Percentiles rank a stretch among this genome's conserved stretches.
Conservation (phyloP, 1,140 invertebrate genomes). For the Orius insidiosus region DNA sequence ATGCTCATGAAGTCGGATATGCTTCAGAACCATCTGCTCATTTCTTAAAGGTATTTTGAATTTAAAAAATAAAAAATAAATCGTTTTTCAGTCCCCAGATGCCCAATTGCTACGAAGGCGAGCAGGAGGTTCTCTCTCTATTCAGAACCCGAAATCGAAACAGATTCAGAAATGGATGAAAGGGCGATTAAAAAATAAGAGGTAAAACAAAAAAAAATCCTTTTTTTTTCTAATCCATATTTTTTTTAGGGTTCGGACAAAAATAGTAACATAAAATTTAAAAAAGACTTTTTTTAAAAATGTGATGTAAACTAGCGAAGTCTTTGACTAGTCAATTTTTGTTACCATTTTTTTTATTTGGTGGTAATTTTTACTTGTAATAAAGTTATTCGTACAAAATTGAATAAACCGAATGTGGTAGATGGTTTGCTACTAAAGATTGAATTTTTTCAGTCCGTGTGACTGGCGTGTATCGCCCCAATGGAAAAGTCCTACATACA, state of each 20-base stretch:
- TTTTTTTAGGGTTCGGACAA: too few species aligned
- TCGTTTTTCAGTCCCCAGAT: background rate
- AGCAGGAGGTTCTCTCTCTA: slow-evolving; percentile 32
- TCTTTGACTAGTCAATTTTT: too few species aligned
- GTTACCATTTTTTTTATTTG: too few species aligned
- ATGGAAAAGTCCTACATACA: slow-evolving; percentile 59
- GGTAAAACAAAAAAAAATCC: too few species aligned
- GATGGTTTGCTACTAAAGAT: slow-evolving; percentile 55
- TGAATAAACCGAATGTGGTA: slow-evolving; percentile 56
- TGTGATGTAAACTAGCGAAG: too few species aligned
- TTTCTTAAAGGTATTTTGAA: slow-evolving; percentile 30
- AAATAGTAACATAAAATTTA: too few species aligned
- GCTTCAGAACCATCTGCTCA: slow-evolving; percentile 59
- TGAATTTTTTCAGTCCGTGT: slow-evolving; percentile 55
- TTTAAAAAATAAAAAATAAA: background rate
- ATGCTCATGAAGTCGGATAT: slow-evolving; percentile 62
- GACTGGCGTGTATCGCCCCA: slow-evolving; percentile 60
- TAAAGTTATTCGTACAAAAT: slow-evolving; percentile 33
- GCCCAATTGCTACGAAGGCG: slow-evolving; percentile 12
- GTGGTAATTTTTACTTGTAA: too few species aligned
- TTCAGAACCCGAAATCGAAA: slow-evolving; percentile 59
- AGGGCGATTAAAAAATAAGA: background rate
- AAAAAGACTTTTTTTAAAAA: too few species aligned
- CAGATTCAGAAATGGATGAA: slow-evolving; percentile 16
- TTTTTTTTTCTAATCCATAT: too few species aligned